Base-by-base conservation (phyloP, 2,797 vertebrate genomes). In the Sardinella longiceps region DNA sequence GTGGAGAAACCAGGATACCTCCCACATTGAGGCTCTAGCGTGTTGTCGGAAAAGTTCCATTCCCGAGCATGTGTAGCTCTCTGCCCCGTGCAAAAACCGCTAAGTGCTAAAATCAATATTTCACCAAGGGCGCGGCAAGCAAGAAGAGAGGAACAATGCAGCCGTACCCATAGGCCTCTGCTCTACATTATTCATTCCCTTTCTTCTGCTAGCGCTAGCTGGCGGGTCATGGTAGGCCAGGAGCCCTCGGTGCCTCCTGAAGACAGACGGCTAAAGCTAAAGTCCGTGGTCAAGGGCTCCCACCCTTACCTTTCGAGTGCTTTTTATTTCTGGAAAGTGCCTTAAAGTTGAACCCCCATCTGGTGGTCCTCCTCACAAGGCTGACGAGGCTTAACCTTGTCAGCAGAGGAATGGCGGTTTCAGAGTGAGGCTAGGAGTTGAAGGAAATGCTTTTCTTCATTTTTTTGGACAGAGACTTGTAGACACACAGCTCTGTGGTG, bases 81-180 rank as follows among this genome's bases (percentile, higher is more conserved):
- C 81, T 60, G 37, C 89, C 86, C 85, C 82, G 82, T 83, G 88
- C 88, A 91, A 90, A 88, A 92, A 89, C 90, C 90, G 90, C 86
- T 88, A 90, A 93, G 92, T 90, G 88, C 83, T 77, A n/a, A 83
- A 91, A 94, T 94, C 88, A 94, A 94, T 94, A 93, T 94, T 94
- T 94, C 82, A 94, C 89, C 46, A 82, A 81, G 30, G 88, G 86
- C 87, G 83, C 80, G 43, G 74, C 82, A 84, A 87, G 88, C 88
- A 80, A 87, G 88, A 88, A 80, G 88, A 85, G 33, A 81, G 77
- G 89, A 92, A 94, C 94, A 94, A 94, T 93, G 88, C 70, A 6
- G 15, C 33, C 91, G 66, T 86, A 88, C 85, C 90, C 80, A 48
- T 45, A 37, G 58, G 58, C 80, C 58, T 51, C 85, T 88, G 89